Percentiles rank a stretch among this genome's conserved stretches.
Evolutionary conservation across 2,888 invertebrate genomes (phyloP).

Genomic region (Andrena bucephala): DNA sequence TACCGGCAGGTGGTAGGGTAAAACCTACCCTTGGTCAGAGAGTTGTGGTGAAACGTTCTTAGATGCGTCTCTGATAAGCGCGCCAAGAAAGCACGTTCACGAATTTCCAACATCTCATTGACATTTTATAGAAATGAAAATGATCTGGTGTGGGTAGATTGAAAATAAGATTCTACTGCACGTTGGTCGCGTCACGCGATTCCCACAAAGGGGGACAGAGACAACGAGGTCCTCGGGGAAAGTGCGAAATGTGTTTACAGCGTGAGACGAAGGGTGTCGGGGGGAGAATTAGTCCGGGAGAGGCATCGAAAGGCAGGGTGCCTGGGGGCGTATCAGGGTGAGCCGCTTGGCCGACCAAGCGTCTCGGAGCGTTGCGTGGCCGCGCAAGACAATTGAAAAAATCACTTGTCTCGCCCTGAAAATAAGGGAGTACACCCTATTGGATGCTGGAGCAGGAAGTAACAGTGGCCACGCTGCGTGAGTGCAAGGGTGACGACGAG

Average conservation of each 20-base stretch:
- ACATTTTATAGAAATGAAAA: background rate
- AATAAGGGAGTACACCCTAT: conserved; percentile 67
- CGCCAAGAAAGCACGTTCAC: background rate
- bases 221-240: conserved; percentile 46
- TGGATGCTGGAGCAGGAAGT: conserved; percentile 66
- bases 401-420: conserved; percentile 83
- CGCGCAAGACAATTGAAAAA: conserved; percentile 83
- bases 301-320: conserved; percentile 50
- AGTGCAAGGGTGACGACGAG: conserved; percentile 63
- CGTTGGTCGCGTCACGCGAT: background rate
- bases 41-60: conserved; percentile 19
- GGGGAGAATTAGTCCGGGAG: conserved; percentile 41
- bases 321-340: conserved; percentile 75
- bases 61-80: conserved; percentile 32
- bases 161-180: background rate
- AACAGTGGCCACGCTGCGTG: conserved; percentile 40
- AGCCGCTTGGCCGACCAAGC: conserved; percentile 83
- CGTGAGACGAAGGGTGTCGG: conserved; percentile 50
- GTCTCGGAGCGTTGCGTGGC: conserved; percentile 72
- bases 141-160: background rate
- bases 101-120: background rate
- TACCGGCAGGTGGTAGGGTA: conserved; percentile 79
- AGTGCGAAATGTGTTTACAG: conserved; percentile 69
- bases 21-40: conserved; percentile 29
- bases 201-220: background rate